Percentiles rank a stretch among this genome's conserved stretches.
Conservation (phyloP, 2,113 vertebrate genomes). For the Dipodomys stephensi region DNA sequence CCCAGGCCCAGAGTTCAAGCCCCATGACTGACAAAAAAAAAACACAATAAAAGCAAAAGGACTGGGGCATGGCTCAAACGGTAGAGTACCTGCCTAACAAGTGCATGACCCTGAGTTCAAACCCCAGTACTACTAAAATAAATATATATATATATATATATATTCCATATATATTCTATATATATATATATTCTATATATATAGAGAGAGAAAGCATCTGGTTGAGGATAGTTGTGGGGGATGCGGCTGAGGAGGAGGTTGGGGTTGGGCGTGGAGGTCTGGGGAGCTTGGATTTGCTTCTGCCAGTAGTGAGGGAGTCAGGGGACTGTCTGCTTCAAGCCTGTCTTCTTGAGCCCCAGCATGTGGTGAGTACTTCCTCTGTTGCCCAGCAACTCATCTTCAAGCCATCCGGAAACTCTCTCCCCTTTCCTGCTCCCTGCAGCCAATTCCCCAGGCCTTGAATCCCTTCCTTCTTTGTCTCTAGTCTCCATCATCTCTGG, state of each 20-base stretch:
- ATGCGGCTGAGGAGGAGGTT: too few species aligned
- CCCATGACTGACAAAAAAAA: too few species aligned
- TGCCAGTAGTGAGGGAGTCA: neutral
- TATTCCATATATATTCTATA: too few species aligned
- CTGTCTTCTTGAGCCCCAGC: neutral
- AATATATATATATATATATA: too few species aligned
- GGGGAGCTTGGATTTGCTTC: neutral
- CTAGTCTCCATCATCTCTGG: neutral
- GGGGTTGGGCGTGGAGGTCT: neutral
- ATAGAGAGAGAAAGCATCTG: neutral
- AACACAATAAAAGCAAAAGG: too few species aligned
- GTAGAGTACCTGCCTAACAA: too few species aligned
- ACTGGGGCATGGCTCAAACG: too few species aligned
- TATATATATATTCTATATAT: too few species aligned
- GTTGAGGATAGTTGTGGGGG: neutral
- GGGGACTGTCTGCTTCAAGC: neutral
- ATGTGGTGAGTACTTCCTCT: neutral
- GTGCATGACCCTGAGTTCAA: too few species aligned
- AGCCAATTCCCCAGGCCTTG: neutral
- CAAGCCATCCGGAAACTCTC: neutral
- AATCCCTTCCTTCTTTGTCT: neutral
- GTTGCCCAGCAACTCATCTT: accelerated
- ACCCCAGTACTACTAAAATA: too few species aligned
- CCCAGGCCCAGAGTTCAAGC: too few species aligned
- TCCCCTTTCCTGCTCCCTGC: neutral